A percentile compares a stretch with the other conserved stretches of the same genome.
phyloP scores from a whole-genome alignment of 2,888 invertebrate genomes.

The Nesidiocoris tenuis region DNA sequence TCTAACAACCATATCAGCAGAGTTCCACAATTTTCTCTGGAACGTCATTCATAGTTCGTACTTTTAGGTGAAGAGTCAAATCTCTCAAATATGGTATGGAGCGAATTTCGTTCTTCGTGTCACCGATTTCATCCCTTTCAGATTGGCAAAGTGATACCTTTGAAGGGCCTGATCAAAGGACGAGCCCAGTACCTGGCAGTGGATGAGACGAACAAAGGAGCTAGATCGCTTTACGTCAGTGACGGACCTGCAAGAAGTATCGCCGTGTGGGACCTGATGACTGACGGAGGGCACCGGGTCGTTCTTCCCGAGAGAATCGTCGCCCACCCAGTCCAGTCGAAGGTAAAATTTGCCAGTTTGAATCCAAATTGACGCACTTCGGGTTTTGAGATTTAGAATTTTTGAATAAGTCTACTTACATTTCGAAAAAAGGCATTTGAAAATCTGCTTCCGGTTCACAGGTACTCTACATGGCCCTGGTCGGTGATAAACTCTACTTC shows the following conservation, averaged over 20 bases:
- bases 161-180: conserved; percentile 57
- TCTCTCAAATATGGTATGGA: no score
- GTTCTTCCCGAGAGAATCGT: conserved; percentile 59
- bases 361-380: no score
- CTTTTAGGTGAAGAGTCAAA: no score
- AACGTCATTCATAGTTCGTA: no score
- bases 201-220: conserved; percentile 59
- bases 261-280: conserved; percentile 66
- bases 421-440: no score
- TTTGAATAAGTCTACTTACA: no score
- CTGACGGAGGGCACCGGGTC: conserved; percentile 64
- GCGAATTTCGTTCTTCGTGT: no score
- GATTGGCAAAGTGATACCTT: conserved; percentile 63
- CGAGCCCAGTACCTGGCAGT: conserved; percentile 69
- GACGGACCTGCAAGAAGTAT: conserved; percentile 70
- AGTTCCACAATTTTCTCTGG: no score
- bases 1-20: no score
- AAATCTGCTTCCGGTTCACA: conserved; percentile 52
- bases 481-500: conserved; percentile 63
- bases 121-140: no score
- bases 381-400: no score
- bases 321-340: conserved; percentile 34
- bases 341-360: conserved; percentile 18
- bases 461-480: conserved; percentile 67
- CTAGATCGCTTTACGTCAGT: conserved; percentile 59